Conservation (phyloP, 2,888 invertebrate genomes). For the Agriopis marginaria region DNA sequence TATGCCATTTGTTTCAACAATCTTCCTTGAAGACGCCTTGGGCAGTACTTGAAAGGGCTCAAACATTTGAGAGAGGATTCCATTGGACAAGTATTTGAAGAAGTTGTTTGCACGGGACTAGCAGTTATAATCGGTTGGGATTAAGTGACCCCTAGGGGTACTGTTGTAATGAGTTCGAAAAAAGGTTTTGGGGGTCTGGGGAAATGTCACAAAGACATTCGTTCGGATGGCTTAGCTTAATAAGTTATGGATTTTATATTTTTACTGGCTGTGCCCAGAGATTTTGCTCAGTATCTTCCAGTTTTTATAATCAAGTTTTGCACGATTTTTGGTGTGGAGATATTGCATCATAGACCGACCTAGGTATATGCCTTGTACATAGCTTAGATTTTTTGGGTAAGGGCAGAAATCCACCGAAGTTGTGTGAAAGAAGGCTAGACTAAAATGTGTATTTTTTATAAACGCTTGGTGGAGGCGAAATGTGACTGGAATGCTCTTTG, state of each 20-base stretch:
- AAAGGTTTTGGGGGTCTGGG: constrained; percentile 17
- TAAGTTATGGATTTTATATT: neutral
- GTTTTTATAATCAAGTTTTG: too few species aligned
- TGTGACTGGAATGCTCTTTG: too few species aligned
- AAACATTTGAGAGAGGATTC: constrained; percentile 54
- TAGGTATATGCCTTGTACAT: too few species aligned
- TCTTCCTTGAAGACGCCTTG: constrained; percentile 17
- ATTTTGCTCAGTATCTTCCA: too few species aligned
- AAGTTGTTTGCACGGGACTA: constrained; percentile 48
- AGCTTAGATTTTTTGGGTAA: too few species aligned
- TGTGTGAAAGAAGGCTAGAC: too few species aligned
- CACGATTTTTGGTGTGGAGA: too few species aligned
- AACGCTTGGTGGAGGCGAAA: too few species aligned
- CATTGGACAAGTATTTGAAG: constrained; percentile 48
- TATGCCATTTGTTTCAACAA: constrained; percentile 1
- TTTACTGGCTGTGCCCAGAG: too few species aligned
- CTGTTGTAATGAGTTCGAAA: constrained; percentile 28
- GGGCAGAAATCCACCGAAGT: too few species aligned
- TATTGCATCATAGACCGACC: too few species aligned
- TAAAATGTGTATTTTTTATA: too few species aligned
- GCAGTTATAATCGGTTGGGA: constrained; percentile 36
- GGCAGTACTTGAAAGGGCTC: constrained; percentile 41
- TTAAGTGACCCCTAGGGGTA: constrained; percentile 10
- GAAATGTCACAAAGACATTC: constrained; percentile 13
- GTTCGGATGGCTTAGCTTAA: constrained; percentile 4